Evolutionary conservation across 2,888 invertebrate genomes (phyloP).

Genomic region (Drosophila fulvimacula): DNA sequence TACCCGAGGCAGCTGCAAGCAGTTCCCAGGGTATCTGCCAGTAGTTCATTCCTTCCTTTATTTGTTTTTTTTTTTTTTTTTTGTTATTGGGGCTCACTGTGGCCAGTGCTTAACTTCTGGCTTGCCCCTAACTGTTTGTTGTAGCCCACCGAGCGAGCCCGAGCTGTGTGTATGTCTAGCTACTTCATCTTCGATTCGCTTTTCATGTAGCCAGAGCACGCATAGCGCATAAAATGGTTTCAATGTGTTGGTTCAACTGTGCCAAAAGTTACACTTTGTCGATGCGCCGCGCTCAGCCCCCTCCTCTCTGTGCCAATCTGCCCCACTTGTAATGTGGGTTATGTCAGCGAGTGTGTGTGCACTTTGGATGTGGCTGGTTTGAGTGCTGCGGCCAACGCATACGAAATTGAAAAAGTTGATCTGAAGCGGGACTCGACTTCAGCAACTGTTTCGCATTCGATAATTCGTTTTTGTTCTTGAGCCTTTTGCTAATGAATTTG

Average conservation of each 20-base stretch:
- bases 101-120: conserved; percentile 55
- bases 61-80: too few species aligned
- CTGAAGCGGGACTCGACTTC: conserved; percentile 17
- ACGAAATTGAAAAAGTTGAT: conserved; percentile 75
- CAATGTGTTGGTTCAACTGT: conserved; percentile 53
- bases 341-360: conserved; percentile 51
- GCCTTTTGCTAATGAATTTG: conserved; percentile 65
- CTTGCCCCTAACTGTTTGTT: conserved; percentile 28
- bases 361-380: conserved; percentile 48
- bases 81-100: conserved; percentile 15
- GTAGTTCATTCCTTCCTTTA: background rate
- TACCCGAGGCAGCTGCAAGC: background rate
- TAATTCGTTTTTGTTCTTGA: conserved; percentile 54
- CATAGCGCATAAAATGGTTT: conserved; percentile 76
- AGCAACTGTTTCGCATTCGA: conserved; percentile 29
- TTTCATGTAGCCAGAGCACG: conserved; percentile 76
- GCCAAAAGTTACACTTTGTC: conserved; percentile 63
- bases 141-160: conserved; percentile 12
- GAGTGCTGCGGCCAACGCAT: conserved; percentile 50
- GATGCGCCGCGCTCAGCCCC: background rate
- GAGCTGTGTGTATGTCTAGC: conserved; percentile 29
- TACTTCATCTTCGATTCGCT: conserved; percentile 75
- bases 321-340: conserved; percentile 38
- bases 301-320: background rate
- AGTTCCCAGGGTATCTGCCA: background rate